A percentile compares a stretch with the other conserved stretches of the same genome.
These are phyloP conservation scores for Metopolophium dirhodum DNA, from an alignment of 1,140 invertebrate species.

Conservation along the genomic window DNA sequence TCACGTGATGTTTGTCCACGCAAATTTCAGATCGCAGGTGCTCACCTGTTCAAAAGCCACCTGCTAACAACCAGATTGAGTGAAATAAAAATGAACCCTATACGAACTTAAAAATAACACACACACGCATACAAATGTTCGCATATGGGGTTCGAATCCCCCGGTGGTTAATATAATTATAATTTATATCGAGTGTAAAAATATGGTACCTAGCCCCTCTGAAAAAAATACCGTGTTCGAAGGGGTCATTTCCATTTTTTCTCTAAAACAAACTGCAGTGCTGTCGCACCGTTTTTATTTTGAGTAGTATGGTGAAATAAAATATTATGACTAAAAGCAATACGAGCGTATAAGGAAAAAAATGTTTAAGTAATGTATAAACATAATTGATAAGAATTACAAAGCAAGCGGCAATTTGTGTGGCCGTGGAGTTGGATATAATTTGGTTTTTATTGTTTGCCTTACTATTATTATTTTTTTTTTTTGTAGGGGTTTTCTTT, in stretches of 20 bases:
- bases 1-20: conserved; percentile 42
- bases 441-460: conserved; percentile 54
- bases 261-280: conserved; percentile 24
- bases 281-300: neutral
- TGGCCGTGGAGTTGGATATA: conserved; percentile 11
- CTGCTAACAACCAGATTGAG: conserved; percentile 53
- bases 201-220: conserved; percentile 8
- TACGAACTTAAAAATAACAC: conserved; percentile 26
- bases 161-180: conserved; percentile 52
- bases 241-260: conserved; percentile 43
- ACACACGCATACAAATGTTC: neutral
- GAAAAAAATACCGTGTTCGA: neutral
- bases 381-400: conserved; percentile 39
- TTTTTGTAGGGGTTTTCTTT: conserved; percentile 26
- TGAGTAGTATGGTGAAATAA: conserved; percentile 10
- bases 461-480: conserved; percentile 37
- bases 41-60: conserved; percentile 42
- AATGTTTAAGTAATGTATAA: conserved; percentile 15
- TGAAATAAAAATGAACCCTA: conserved; percentile 25
- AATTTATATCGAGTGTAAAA: conserved; percentile 29
- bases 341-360: neutral
- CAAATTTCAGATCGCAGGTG: conserved; percentile 41
- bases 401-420: conserved; percentile 41
- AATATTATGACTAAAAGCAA: conserved; percentile 13
- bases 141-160: conserved; percentile 44